Percentiles rank a stretch among this genome's conserved stretches.
phyloP scores from a whole-genome alignment of 2,888 invertebrate species.

The Cancer borealis region DNA sequence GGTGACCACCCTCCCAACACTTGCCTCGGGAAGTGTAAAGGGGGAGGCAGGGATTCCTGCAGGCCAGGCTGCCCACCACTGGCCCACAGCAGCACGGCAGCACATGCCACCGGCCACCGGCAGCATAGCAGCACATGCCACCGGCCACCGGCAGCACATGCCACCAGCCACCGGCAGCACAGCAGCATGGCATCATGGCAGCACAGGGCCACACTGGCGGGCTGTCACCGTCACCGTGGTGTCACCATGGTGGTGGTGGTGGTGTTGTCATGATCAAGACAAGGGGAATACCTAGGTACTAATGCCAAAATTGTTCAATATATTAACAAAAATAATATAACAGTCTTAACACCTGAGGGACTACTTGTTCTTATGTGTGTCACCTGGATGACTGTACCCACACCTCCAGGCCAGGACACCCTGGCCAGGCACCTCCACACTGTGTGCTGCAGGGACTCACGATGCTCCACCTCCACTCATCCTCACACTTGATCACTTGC shows the following conservation, averaged over 20 bases:
- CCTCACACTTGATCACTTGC: not conserved
- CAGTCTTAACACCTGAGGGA: conserved; percentile 57
- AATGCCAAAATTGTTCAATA: conserved; percentile 38
- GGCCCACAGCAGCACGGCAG: too few species aligned
- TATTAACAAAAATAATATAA: conserved; percentile 49
- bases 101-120: not conserved
- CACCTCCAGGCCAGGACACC: not conserved
- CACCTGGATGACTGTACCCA: conserved; percentile 7
- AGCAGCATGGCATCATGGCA: too few species aligned
- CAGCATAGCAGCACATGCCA: too few species aligned
- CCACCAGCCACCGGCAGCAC: too few species aligned
- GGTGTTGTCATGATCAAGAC: not conserved
- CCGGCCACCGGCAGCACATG: too few species aligned
- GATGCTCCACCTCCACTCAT: not conserved
- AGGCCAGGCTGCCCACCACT: not conserved
- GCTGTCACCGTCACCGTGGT: too few species aligned
- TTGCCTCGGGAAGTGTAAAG: not conserved
- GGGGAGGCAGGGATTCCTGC: not conserved
- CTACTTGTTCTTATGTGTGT: conserved; percentile 36
- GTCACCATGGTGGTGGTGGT: too few species aligned
- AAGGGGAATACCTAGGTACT: conserved; percentile 28
- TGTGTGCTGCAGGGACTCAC: not conserved
- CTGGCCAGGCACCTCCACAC: not conserved
- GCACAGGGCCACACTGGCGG: too few species aligned
- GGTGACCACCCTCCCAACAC: conserved; percentile 14